phyloP scores from a whole-genome alignment of 2,113 vertebrate species.

The Choloepus hoffmanni region DNA sequence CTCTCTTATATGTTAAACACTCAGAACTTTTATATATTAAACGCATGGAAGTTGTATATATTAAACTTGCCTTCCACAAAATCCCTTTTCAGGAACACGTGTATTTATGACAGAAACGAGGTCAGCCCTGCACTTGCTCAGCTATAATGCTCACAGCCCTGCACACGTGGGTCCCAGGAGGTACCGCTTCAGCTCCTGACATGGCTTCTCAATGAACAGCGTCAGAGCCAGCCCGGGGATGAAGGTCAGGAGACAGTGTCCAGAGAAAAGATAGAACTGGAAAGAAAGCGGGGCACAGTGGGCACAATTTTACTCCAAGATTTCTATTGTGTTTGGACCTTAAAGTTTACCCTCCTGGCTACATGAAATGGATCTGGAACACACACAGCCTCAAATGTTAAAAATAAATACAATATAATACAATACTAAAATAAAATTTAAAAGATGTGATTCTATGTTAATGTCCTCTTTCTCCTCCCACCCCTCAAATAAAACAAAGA shows the following conservation, averaged over 20 bases:
- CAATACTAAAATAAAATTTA: neutral
- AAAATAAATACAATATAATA: neutral
- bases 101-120: rapidly evolving
- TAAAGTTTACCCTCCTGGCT: neutral
- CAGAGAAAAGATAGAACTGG: slow-evolving; percentile 91
- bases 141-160: neutral
- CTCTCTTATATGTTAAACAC: neutral
- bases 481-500: neutral
- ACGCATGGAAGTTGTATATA: neutral
- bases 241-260: slow-evolving; percentile 87
- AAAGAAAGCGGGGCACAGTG: neutral
- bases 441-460: neutral
- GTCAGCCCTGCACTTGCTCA: no score
- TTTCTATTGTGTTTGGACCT: rapidly evolving
- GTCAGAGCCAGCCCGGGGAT: slow-evolving; percentile 85
- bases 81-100: neutral
- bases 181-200: slow-evolving; percentile 67
- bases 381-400: neutral
- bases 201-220: slow-evolving; percentile 89
- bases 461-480: neutral
- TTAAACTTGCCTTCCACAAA: neutral
- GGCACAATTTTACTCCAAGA: neutral
- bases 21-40: neutral
- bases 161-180: neutral
- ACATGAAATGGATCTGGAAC: neutral